Conservation (phyloP, 1,140 invertebrate genomes). For the Zophobas morio region DNA sequence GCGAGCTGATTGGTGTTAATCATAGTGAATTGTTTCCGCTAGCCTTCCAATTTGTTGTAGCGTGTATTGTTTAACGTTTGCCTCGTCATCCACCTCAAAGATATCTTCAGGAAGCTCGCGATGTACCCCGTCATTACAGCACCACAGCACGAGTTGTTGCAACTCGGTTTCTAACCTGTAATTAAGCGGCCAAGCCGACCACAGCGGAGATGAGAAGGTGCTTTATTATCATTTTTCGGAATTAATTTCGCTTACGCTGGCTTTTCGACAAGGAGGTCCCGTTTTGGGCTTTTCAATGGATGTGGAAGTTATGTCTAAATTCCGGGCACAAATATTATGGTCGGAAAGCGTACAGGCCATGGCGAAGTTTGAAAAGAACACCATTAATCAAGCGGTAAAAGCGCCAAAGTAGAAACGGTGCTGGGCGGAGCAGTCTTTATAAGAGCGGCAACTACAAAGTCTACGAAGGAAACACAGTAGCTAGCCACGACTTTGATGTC, state of each 20-base stretch:
- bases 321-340: constrained; percentile 32
- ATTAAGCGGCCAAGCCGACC: constrained; percentile 34
- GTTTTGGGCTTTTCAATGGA: constrained; percentile 14
- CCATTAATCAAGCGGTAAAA: constrained; percentile 48
- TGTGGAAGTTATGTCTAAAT: constrained; percentile 19
- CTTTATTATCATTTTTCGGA: constrained; percentile 24
- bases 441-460: constrained; percentile 47
- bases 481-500: constrained; percentile 41
- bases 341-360: constrained; percentile 11
- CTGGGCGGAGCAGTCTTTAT: constrained; percentile 45
- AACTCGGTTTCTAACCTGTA: constrained; percentile 27
- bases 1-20: constrained; percentile 14
- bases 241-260: constrained; percentile 22
- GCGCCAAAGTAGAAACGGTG: constrained; percentile 42
- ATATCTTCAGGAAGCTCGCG: constrained; percentile 44
- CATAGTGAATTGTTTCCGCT: constrained; percentile 32
- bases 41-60: constrained; percentile 44
- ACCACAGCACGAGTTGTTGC: constrained; percentile 28
- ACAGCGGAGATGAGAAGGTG: constrained; percentile 4
- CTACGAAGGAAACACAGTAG: constrained; percentile 32
- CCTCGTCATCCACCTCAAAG: constrained; percentile 26
- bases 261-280: not conserved
- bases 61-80: constrained; percentile 28
- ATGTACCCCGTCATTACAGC: constrained; percentile 37
- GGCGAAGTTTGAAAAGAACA: constrained; percentile 35